A percentile compares a stretch with the other conserved stretches of the same genome.
These are phyloP conservation scores for Tineola bisselliella DNA, from an alignment of 2,888 invertebrate species.

Conservation along the genomic window DNA sequence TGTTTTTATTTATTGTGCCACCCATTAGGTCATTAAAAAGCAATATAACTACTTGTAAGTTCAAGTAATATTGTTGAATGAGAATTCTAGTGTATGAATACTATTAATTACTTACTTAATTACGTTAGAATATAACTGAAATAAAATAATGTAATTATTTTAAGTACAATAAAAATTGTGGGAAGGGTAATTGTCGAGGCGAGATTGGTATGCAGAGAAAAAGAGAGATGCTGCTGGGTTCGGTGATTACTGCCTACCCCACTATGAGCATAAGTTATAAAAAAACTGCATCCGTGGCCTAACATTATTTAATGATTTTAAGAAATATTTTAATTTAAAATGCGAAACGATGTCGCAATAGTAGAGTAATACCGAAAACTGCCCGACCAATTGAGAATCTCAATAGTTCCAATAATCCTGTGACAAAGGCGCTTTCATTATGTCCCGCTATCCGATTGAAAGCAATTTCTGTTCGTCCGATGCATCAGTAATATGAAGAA, in stretches of 20 bases:
- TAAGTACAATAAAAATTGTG: no score
- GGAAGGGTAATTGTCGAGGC: no score
- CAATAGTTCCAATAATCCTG: not conserved
- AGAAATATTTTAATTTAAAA: not conserved
- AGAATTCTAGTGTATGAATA: not conserved
- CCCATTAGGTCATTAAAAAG: constrained; percentile 1
- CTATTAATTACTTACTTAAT: not conserved
- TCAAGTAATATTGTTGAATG: not conserved
- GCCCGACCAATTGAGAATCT: not conserved
- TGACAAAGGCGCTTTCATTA: constrained; percentile 1
- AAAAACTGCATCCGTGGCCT: no score
- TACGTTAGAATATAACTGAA: not conserved
- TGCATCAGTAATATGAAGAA: not conserved
- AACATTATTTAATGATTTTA: not conserved
- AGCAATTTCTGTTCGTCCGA: not conserved
- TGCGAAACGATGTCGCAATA: no score
- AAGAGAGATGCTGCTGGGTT: no score
- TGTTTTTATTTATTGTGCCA: not conserved
- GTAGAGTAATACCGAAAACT: not conserved
- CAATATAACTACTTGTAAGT: not conserved
- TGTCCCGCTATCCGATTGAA: not conserved
- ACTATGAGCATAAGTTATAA: no score
- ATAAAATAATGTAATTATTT: not conserved
- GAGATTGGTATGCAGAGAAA: no score
- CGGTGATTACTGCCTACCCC: no score